Percentiles rank a stretch among this genome's conserved stretches.
phyloP scores from a whole-genome alignment of 2,888 invertebrate species.

The Hyles lineata region DNA sequence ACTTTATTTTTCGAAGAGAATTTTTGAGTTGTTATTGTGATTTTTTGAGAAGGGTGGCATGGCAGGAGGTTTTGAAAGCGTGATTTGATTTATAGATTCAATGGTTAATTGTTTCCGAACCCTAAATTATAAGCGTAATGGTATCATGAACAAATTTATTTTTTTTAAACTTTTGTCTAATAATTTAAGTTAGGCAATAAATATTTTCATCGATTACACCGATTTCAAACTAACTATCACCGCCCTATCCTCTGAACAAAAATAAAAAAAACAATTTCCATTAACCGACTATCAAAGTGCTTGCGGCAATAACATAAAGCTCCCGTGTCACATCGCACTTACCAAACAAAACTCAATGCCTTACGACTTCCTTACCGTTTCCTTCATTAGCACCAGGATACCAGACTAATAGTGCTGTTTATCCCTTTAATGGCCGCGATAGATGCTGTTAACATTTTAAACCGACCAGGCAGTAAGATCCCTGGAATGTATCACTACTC shows the following conservation, averaged over 20 bases:
- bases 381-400: conserved; percentile 57
- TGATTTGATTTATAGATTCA: too few relatives aligned
- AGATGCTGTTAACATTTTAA: conserved; percentile 55
- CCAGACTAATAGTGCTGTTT: conserved; percentile 51
- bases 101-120: too few relatives aligned
- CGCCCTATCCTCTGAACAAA: too few relatives aligned
- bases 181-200: too few relatives aligned
- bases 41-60: too few relatives aligned
- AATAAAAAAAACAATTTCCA: not conserved
- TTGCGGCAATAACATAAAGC: not conserved
- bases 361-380: conserved; percentile 38
- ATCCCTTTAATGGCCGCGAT: conserved; percentile 59
- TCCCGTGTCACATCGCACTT: not conserved
- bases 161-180: too few relatives aligned
- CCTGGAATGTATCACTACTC: not conserved
- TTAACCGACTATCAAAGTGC: not conserved
- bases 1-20: not conserved
- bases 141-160: too few relatives aligned
- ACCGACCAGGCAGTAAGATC: conserved; percentile 48
- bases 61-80: too few relatives aligned
- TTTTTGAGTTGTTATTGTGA: not conserved
- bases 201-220: too few relatives aligned
- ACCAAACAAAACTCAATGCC: not conserved
- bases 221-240: too few relatives aligned
- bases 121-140: too few relatives aligned